Evolutionary conservation across 2,888 invertebrate genomes (phyloP).

Genomic region (Tetranychus truncatus): DNA sequence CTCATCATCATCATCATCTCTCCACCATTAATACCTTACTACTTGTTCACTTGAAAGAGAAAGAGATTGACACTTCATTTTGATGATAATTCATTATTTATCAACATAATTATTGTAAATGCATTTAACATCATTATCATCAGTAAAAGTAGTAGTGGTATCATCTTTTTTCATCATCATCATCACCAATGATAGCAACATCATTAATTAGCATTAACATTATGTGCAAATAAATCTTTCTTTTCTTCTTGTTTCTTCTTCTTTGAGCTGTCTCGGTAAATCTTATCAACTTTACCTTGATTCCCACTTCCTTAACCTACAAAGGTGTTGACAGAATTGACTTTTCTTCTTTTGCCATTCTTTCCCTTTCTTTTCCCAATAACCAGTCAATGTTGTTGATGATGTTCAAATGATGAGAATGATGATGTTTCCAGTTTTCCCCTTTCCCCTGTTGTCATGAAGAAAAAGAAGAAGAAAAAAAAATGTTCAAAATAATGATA

Average conservation of each 20-base stretch:
- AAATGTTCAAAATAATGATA: background rate
- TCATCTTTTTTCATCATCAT: background rate
- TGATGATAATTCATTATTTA: background rate
- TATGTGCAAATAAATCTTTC: background rate
- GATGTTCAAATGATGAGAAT: background rate
- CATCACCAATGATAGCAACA: background rate
- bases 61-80: background rate
- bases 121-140: background rate
- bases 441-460: background rate
- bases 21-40: background rate
- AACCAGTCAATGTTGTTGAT: background rate
- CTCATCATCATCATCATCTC: background rate
- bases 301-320: background rate
- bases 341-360: background rate
- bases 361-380: background rate
- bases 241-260: background rate
- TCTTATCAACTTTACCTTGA: background rate
- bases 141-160: background rate
- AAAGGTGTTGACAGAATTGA: background rate
- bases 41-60: background rate
- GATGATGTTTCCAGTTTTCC: background rate
- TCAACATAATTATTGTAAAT: constrained; percentile 1
- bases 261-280: background rate
- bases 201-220: constrained; percentile 1
- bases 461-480: background rate